A percentile compares a stretch with the other conserved stretches of the same genome.
Conservation (phyloP, 2,113 vertebrate genomes). For the Eidolon helvum region DNA sequence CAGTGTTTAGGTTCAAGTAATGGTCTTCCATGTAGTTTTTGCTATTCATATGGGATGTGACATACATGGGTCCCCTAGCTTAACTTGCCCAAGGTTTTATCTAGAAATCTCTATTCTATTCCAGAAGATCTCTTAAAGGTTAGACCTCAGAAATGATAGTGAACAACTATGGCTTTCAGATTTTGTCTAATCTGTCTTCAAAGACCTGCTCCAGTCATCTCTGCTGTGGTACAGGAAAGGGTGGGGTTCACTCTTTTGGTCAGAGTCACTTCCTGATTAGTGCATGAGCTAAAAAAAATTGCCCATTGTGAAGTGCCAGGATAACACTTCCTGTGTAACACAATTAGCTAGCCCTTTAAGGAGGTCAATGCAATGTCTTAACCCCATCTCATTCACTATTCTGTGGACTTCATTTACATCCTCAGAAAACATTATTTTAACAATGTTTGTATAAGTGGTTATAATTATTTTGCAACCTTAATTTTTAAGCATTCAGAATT, state of each 20-base stretch:
- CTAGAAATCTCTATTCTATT: neutral
- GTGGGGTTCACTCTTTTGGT: constrained; percentile 7
- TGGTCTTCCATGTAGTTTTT: neutral
- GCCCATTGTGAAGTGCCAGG: constrained; percentile 51
- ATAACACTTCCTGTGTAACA: constrained; percentile 56
- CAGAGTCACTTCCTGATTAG: constrained; percentile 47
- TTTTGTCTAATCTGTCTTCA: neutral
- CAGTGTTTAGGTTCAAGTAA: neutral
- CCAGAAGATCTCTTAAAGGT: neutral
- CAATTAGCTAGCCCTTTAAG: constrained; percentile 35
- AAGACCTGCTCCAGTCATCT: neutral
- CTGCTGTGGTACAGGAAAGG: constrained; percentile 1
- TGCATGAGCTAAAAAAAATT: constrained; percentile 27
- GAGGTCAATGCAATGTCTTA: neutral
- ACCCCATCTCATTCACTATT: neutral
- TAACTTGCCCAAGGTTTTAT: neutral
- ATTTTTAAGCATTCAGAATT: constrained; percentile 8
- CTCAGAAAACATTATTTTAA: neutral
- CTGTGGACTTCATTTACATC: neutral
- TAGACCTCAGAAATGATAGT: neutral
- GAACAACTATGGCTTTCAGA: neutral
- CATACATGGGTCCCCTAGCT: neutral
- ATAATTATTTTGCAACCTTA: constrained; percentile 1
- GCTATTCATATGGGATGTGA: neutral
- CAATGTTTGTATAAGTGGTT: neutral